These are phyloP conservation scores for Lophotis ruficrista DNA, from an alignment of 2,113 vertebrate species.

Conservation along the genomic window DNA sequence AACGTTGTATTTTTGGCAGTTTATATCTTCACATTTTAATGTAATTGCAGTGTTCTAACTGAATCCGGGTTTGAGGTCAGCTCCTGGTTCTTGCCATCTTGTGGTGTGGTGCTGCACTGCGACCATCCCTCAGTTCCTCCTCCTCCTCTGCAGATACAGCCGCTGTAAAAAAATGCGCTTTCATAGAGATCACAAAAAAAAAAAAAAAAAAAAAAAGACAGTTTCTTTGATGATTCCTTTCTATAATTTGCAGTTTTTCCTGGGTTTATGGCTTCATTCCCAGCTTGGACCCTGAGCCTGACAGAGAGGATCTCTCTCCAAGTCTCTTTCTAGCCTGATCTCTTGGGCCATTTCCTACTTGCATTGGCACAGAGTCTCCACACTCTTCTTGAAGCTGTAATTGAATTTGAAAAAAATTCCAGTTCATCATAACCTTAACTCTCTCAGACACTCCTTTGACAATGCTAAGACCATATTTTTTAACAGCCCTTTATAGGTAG, in stretches of 20 bases:
- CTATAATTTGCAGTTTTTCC: background rate
- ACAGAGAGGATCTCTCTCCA: background rate
- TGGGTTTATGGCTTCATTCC: background rate
- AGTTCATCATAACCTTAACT: background rate
- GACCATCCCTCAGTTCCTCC: background rate
- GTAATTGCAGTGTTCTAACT: background rate
- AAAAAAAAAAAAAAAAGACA: rapidly evolving
- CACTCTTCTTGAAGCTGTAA: background rate
- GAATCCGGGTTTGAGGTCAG: background rate
- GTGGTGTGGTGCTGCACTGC: slow-evolving; percentile 42
- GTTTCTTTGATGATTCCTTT: background rate
- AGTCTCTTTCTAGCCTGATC: background rate
- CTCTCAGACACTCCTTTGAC: background rate
- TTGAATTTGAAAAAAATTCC: background rate
- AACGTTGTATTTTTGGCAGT: background rate
- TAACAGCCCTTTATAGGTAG: background rate
- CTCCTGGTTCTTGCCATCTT: slow-evolving; percentile 45
- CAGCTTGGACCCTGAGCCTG: background rate
- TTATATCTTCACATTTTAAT: background rate
- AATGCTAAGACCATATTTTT: background rate
- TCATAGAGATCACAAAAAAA: background rate
- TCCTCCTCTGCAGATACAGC: background rate
- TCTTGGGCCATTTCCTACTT: background rate
- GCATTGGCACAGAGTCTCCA: background rate
- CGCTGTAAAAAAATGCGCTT: background rate